A percentile compares a stretch with the other conserved stretches of the same genome.
These are phyloP conservation scores for Leucoptera coffeella DNA, from an alignment of 2,888 invertebrate genomes.

Conservation along the genomic window DNA sequence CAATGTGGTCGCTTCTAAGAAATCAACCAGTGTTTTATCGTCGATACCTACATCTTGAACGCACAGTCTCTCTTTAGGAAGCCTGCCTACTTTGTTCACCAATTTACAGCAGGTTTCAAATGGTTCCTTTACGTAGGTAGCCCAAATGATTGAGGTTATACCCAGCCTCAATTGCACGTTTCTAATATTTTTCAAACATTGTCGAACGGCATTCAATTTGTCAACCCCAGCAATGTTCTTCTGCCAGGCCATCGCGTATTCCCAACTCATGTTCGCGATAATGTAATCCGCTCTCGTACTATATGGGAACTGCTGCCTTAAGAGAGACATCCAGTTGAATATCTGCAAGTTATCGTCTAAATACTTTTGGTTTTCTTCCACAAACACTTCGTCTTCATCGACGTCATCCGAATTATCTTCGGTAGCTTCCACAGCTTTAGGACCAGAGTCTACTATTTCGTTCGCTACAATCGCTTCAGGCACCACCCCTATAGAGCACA, in stretches of 20 bases:
- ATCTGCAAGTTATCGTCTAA: constrained; percentile 41
- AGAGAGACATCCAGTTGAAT: constrained; percentile 56
- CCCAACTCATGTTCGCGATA: constrained; percentile 86
- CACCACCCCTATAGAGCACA: constrained; percentile 65
- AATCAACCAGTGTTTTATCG: constrained; percentile 52
- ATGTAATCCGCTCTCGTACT: constrained; percentile 75
- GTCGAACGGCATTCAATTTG: constrained; percentile 64
- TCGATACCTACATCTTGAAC: constrained; percentile 69
- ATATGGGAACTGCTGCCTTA: constrained; percentile 77
- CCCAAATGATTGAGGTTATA: constrained; percentile 81
- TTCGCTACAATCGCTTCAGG: constrained; percentile 57
- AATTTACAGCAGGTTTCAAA: constrained; percentile 71
- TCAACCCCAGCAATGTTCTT: constrained; percentile 62
- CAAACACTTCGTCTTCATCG: constrained; percentile 10
- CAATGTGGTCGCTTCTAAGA: constrained; percentile 32
- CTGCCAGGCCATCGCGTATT: constrained; percentile 83
- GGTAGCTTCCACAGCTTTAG: constrained; percentile 7
- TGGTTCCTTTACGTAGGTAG: constrained; percentile 75
- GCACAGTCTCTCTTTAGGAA: constrained; percentile 81
- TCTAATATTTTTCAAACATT: constrained; percentile 61
- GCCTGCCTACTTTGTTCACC: constrained; percentile 73
- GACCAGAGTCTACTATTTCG: constrained; percentile 26
- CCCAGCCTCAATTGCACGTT: constrained; percentile 67
- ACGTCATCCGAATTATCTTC: constrained; percentile 6
- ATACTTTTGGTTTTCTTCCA: constrained; percentile 23